phyloP scores from a whole-genome alignment of 1,140 invertebrate species.

The Berghia stephanieae region DNA sequence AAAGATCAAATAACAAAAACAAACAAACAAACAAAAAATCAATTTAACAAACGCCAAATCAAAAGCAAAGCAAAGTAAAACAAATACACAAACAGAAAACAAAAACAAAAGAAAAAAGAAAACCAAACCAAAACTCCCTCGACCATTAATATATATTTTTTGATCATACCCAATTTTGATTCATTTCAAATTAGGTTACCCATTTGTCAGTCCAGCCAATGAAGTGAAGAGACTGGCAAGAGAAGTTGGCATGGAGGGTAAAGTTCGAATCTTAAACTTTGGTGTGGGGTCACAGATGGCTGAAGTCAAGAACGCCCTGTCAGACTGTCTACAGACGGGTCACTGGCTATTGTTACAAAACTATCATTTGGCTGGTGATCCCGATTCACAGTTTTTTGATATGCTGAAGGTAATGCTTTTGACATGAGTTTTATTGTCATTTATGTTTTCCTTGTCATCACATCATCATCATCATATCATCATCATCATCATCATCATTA shows the following conservation, averaged over 20 bases:
- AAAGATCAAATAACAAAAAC: too few relatives aligned
- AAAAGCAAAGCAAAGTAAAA: too few relatives aligned
- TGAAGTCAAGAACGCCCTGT: conserved; percentile 53
- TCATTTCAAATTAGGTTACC: conserved; percentile 40
- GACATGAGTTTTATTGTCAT: neutral
- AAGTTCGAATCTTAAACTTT: conserved; percentile 60
- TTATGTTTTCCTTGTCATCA: too few relatives aligned
- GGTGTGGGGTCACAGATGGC: conserved; percentile 50
- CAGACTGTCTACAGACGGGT: conserved; percentile 58
- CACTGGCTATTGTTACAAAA: conserved; percentile 64
- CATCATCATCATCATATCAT: too few relatives aligned
- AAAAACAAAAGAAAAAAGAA: too few relatives aligned
- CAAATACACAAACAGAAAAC: too few relatives aligned
- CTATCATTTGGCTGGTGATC: conserved; percentile 57
- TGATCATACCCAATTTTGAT: too few relatives aligned
- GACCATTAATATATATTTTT: too few relatives aligned
- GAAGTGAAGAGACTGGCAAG: conserved; percentile 60
- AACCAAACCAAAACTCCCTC: too few relatives aligned
- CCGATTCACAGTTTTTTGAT: conserved; percentile 46
- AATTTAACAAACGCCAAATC: too few relatives aligned
- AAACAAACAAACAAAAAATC: too few relatives aligned
- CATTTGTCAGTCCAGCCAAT: conserved; percentile 54
- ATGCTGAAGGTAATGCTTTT: conserved; percentile 52
- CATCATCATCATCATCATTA: too few relatives aligned
- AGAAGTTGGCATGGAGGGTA: conserved; percentile 61